Evolutionary conservation across 2,797 vertebrate genomes (phyloP).

Genomic region (Eulemur mongoz): DNA sequence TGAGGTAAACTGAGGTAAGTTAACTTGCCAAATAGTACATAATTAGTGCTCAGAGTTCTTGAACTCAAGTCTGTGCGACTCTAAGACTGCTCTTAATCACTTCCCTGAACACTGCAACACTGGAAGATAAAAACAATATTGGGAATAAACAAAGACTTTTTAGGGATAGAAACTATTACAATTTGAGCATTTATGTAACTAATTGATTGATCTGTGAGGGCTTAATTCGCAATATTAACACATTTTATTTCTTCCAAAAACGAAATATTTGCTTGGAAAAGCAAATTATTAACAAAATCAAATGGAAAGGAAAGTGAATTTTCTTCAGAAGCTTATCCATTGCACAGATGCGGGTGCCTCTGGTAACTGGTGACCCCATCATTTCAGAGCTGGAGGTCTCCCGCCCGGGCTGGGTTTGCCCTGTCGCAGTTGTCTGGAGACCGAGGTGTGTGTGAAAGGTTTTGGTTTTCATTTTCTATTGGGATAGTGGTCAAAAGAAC

Average conservation of each 20-base stretch:
- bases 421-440: background rate
- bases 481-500: background rate
- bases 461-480: background rate
- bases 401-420: fast-evolving
- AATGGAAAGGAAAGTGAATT: background rate
- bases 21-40: background rate
- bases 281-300: background rate
- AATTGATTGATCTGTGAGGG: background rate
- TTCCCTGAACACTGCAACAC: background rate
- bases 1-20: background rate
- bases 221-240: constrained; percentile 6
- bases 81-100: background rate
- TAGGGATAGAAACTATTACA: background rate
- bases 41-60: background rate
- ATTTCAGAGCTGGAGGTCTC: background rate
- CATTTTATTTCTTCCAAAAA: constrained; percentile 7
- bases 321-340: background rate
- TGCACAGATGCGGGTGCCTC: fast-evolving
- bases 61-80: background rate
- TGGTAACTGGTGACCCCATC: background rate
- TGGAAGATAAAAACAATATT: background rate
- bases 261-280: background rate
- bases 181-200: background rate
- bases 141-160: background rate
- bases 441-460: background rate